Evolutionary conservation across 2,797 vertebrate species (phyloP).

Genomic region (Kryptolebias ocellatus): DNA sequence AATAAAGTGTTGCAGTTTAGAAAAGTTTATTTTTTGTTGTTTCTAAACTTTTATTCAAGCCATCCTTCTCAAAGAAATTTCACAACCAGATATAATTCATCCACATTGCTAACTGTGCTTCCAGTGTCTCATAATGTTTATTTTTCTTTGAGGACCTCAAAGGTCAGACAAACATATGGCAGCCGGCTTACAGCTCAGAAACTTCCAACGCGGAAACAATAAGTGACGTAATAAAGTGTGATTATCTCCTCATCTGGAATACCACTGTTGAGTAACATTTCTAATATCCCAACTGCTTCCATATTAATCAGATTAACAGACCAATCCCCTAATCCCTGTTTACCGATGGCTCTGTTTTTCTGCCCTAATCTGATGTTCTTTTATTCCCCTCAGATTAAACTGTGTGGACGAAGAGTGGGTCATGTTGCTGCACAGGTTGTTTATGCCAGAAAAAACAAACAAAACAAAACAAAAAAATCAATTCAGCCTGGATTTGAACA

Average conservation of each 20-base stretch:
- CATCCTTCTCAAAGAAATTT: no score
- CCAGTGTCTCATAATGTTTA: conserved; percentile 48
- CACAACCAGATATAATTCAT: no score
- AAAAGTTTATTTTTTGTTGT: no score
- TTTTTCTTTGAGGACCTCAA: conserved; percentile 39
- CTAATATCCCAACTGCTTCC: conserved; percentile 69
- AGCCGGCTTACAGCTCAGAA: conserved; percentile 51
- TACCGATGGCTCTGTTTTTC: conserved; percentile 71
- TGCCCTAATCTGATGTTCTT: conserved; percentile 81
- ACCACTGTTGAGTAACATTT: conserved; percentile 74
- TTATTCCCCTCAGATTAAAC: conserved; percentile 75
- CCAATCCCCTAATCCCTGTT: conserved; percentile 79
- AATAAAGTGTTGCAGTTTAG: no score
- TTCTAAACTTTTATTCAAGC: no score
- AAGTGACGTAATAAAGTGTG: conserved; percentile 69
- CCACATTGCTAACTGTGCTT: not conserved
- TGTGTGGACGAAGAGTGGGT: conserved; percentile 38
- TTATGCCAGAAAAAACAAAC: conserved; percentile 32
- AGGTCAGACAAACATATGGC: conserved; percentile 76
- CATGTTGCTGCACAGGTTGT: conserved; percentile 35
- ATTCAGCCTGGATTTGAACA: conserved; percentile 42
- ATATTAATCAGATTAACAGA: conserved; percentile 80
- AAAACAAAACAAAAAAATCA: conserved; percentile 8
- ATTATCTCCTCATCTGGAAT: conserved; percentile 73
- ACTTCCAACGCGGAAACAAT: conserved; percentile 62